phyloP scores from a whole-genome alignment of 2,888 invertebrate species.

The Drosophila acutilabella region DNA sequence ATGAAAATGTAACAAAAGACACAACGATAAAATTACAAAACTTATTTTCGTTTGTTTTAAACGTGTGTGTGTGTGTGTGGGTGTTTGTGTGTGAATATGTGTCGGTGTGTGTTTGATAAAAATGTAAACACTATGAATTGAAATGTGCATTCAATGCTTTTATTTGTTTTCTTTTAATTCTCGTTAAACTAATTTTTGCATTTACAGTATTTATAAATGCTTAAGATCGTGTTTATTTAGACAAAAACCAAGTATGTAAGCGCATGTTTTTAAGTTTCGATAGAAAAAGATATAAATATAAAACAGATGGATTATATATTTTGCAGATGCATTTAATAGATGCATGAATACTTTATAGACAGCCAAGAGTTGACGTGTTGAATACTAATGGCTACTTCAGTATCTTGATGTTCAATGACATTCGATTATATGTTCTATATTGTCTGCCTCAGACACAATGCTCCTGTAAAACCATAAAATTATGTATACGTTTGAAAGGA shows the following conservation, averaged over 20 bases:
- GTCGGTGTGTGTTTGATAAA: slow-evolving; percentile 6
- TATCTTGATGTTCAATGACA: slow-evolving; percentile 78
- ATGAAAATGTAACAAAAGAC: slow-evolving; percentile 33
- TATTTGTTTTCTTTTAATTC: slow-evolving; percentile 24
- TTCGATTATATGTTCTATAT: slow-evolving; percentile 44
- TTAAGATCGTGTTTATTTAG: slow-evolving; percentile 74
- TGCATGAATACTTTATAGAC: slow-evolving; percentile 40
- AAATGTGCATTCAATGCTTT: slow-evolving; percentile 25
- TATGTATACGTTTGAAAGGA: slow-evolving; percentile 30
- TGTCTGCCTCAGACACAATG: slow-evolving; percentile 47
- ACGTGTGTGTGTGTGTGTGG: slow-evolving; percentile 16
- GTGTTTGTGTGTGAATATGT: slow-evolving; percentile 11
- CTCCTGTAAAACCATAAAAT: slow-evolving; percentile 33
- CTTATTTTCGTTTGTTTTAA: slow-evolving; percentile 66
- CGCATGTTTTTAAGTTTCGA: slow-evolving; percentile 47
- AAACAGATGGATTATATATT: slow-evolving; percentile 17
- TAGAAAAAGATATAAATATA: slow-evolving; percentile 24
- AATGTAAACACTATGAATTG: slow-evolving; percentile 29
- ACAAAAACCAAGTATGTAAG: slow-evolving; percentile 63
- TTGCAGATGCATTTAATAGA: slow-evolving; percentile 16
- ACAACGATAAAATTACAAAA: slow-evolving; percentile 51
- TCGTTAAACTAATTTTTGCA: slow-evolving; percentile 24
- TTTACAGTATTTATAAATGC: slow-evolving; percentile 59
- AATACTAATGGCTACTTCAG: slow-evolving; percentile 57
- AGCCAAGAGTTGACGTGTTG: slow-evolving; percentile 21